phyloP scores from a whole-genome alignment of 2,113 vertebrate species.

The Acinonyx jubatus region DNA sequence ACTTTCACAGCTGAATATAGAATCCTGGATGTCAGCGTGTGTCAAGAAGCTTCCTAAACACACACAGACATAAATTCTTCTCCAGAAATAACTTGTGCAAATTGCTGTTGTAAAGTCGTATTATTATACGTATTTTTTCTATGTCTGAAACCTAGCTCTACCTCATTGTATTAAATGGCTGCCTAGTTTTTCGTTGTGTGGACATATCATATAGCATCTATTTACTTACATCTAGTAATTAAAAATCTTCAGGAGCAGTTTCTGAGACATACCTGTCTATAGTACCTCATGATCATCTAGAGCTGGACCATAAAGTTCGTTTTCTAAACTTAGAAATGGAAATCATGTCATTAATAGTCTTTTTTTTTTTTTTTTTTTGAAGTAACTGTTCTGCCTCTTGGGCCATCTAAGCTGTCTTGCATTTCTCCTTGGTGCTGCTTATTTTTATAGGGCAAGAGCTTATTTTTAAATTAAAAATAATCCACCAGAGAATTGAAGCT shows the following conservation, averaged over 20 bases:
- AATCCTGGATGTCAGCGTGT: neutral
- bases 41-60: neutral
- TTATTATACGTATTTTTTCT: neutral
- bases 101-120: neutral
- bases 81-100: neutral
- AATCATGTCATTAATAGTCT: neutral
- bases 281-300: neutral
- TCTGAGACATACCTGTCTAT: neutral
- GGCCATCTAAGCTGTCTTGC: neutral
- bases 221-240: neutral
- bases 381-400: neutral
- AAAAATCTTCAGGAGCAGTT: neutral
- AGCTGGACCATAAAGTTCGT: neutral
- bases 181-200: neutral
- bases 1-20: neutral
- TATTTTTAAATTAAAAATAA: constrained; percentile 74
- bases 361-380: neutral
- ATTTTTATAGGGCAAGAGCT: constrained; percentile 70
- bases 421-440: constrained; percentile 38
- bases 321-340: constrained; percentile 35
- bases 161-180: neutral
- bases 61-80: neutral
- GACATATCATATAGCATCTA: neutral
- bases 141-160: neutral
- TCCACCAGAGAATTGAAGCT: constrained; percentile 46